Percentiles rank a stretch among this genome's conserved stretches.
These are phyloP conservation scores for Epizoanthus fatuus DNA, from an alignment of 92 coral and sea anemone genomes.

Conservation along the genomic window DNA sequence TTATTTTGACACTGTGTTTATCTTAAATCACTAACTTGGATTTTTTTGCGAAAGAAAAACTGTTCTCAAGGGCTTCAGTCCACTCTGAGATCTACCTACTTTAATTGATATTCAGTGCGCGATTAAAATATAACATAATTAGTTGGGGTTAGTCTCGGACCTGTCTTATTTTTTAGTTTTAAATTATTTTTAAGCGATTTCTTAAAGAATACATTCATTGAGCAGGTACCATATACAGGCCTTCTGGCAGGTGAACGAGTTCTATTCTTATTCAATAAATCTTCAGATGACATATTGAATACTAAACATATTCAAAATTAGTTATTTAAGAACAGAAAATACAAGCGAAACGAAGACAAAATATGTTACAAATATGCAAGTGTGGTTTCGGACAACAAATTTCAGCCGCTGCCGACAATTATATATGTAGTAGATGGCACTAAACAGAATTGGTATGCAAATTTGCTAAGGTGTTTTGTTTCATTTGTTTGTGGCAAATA, in stretches of 20 bases:
- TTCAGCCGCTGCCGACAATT: slow-evolving; percentile 12
- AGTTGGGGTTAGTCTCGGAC: background rate
- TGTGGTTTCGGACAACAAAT: background rate
- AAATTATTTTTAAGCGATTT: background rate
- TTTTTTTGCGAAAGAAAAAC: background rate
- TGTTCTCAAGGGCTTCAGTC: background rate
- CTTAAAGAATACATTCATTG: background rate
- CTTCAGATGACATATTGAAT: slow-evolving; percentile 1
- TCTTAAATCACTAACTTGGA: background rate
- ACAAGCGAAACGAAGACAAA: background rate
- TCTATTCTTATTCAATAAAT: slow-evolving; percentile 19
- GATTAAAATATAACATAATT: background rate
- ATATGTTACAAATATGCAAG: background rate
- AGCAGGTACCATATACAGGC: slow-evolving; percentile 39
- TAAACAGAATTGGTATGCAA: slow-evolving; percentile 20
- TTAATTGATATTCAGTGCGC: background rate
- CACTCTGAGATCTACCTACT: background rate
- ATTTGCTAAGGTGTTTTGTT: slow-evolving; percentile 24
- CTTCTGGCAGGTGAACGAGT: slow-evolving; percentile 34
- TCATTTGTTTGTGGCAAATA: slow-evolving; percentile 37
- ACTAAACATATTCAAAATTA: background rate
- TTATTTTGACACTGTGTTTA: slow-evolving; percentile 23
- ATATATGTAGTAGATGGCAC: slow-evolving; percentile 8
- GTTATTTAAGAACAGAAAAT: background rate
- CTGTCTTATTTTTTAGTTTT: background rate